These are phyloP conservation scores for Gephyroberyx darwinii DNA, from an alignment of 2,797 vertebrate species.

Conservation along the genomic window DNA sequence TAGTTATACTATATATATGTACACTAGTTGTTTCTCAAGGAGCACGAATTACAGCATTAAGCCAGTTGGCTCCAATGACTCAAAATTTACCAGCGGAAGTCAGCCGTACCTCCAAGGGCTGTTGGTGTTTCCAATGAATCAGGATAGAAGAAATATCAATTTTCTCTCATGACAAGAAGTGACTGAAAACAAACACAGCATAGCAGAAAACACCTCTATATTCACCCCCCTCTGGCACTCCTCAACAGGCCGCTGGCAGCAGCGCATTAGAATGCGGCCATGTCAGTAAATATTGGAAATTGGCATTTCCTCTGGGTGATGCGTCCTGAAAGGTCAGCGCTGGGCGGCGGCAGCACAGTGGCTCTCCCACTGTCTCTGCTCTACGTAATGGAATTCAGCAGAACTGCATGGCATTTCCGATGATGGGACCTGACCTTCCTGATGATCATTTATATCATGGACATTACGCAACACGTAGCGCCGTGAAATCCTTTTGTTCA, in stretches of 20 bases:
- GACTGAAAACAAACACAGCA: constrained; percentile 29
- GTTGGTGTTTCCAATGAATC: background rate
- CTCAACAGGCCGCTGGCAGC: constrained; percentile 55
- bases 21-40: too few relatives aligned
- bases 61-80: constrained; percentile 6
- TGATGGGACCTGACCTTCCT: constrained; percentile 76
- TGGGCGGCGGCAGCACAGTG: constrained; percentile 54
- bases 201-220: constrained; percentile 23
- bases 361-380: constrained; percentile 58
- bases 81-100: background rate
- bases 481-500: constrained; percentile 57
- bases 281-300: constrained; percentile 79
- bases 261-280: constrained; percentile 70
- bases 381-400: constrained; percentile 74
- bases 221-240: constrained; percentile 14
- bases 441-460: constrained; percentile 72
- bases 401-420: constrained; percentile 77
- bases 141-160: constrained; percentile 8
- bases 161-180: constrained; percentile 21
- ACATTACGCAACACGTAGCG: constrained; percentile 57
- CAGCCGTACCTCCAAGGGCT: constrained; percentile 3
- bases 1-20: too few relatives aligned
- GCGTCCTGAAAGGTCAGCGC: constrained; percentile 79
- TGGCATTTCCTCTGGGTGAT: constrained; percentile 80
- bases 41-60: background rate